phyloP scores from a whole-genome alignment of 53 echinoderm and acorn worm genomes.

The Paracentrotus lividus region DNA sequence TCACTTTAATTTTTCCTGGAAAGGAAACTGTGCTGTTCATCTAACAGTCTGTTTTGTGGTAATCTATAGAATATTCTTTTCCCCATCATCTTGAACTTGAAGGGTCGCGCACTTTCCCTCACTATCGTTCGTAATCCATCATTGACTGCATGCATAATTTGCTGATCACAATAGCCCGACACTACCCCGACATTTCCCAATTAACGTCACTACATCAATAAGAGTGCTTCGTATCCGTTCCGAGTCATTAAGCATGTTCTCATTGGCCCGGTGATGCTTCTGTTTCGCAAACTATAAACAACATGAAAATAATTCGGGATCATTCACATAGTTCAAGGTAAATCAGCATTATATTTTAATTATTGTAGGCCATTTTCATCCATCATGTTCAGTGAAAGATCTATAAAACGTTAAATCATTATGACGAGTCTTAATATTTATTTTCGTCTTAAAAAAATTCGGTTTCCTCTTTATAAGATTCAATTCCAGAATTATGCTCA shows the following conservation, averaged over 20 bases:
- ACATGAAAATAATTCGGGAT: neutral
- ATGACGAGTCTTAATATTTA: no score
- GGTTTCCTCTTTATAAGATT: no score
- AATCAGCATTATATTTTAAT: no score
- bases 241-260: neutral
- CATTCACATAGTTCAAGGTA: no score
- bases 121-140: constrained; percentile 45
- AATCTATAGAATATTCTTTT: neutral
- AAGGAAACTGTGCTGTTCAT: neutral
- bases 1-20: neutral
- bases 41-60: neutral
- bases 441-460: no score
- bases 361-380: no score
- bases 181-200: constrained; percentile 30
- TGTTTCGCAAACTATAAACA: neutral
- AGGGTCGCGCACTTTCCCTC: constrained; percentile 14
- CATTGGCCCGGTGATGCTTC: neutral
- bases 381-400: no score
- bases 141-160: constrained; percentile 61
- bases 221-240: neutral
- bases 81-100: neutral
- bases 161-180: constrained; percentile 58
- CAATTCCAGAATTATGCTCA: neutral
- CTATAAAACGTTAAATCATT: no score
- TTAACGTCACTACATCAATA: constrained; percentile 38